These are phyloP conservation scores for Aythya fuligula DNA, from an alignment of 2,797 vertebrate species.

Conservation along the genomic window DNA sequence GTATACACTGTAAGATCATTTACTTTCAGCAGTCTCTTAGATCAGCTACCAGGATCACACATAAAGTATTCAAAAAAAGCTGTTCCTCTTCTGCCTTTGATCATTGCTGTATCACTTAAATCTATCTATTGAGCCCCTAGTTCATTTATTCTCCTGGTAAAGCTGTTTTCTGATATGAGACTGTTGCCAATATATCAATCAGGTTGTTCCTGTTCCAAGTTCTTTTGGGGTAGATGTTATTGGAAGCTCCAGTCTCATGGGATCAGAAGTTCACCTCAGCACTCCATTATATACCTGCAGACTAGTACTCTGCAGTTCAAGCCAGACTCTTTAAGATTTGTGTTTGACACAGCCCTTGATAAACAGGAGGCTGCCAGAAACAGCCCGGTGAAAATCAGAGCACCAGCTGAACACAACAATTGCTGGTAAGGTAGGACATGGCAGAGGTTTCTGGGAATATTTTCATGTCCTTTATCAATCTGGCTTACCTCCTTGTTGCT, in stretches of 20 bases:
- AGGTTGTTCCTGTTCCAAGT: neutral
- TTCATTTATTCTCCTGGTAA: neutral
- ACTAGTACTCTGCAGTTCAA: neutral
- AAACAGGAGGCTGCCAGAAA: neutral
- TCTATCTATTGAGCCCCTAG: neutral
- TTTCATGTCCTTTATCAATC: slow-evolving; percentile 14
- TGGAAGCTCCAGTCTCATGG: neutral
- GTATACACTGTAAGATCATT: neutral
- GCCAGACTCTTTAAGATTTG: neutral
- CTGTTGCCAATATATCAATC: neutral
- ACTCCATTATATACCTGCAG: neutral
- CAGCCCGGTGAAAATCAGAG: neutral
- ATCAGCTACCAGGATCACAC: neutral
- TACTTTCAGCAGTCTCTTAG: neutral
- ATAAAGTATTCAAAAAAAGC: neutral
- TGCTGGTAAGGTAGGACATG: neutral
- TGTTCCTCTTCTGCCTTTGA: neutral
- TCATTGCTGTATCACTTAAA: neutral
- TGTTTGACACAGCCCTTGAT: neutral
- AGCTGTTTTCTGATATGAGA: neutral
- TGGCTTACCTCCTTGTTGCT: neutral
- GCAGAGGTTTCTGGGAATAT: slow-evolving; percentile 1
- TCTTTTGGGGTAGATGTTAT: neutral
- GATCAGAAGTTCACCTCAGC: neutral
- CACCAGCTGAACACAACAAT: neutral